Conservation (phyloP, 2,113 vertebrate species). For the Xerus inauris region DNA sequence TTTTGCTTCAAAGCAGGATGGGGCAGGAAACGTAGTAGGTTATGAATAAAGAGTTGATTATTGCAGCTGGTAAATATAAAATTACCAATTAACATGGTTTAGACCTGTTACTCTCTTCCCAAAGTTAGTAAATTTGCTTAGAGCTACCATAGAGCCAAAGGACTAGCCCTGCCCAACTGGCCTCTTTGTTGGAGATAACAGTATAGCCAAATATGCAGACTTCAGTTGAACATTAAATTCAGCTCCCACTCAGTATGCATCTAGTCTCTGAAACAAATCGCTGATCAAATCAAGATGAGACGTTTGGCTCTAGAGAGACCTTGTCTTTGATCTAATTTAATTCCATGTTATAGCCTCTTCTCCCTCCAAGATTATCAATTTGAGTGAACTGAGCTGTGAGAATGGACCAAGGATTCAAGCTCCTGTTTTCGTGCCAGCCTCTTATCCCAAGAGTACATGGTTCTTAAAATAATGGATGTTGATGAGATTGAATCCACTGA, state of each 20-base stretch:
- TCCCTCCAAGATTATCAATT: not conserved
- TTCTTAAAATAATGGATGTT: not conserved
- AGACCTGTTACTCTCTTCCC: not conserved
- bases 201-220: not conserved
- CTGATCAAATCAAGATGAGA: not conserved
- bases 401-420: not conserved
- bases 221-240: not conserved
- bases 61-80: not conserved
- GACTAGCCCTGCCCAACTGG: not conserved
- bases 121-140: not conserved
- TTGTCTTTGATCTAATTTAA: not conserved
- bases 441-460: not conserved
- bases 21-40: not conserved
- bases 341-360: not conserved
- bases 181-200: not conserved
- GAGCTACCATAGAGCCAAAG: not conserved
- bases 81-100: not conserved
- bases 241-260: not conserved
- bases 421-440: not conserved
- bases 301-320: not conserved
- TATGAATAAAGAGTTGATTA: not conserved
- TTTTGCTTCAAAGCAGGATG: not conserved
- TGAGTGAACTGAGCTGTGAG: not conserved
- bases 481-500: not conserved
- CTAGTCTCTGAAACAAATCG: not conserved